These are phyloP conservation scores for Anser cygnoides DNA, from an alignment of 2,113 vertebrate species.

Conservation along the genomic window DNA sequence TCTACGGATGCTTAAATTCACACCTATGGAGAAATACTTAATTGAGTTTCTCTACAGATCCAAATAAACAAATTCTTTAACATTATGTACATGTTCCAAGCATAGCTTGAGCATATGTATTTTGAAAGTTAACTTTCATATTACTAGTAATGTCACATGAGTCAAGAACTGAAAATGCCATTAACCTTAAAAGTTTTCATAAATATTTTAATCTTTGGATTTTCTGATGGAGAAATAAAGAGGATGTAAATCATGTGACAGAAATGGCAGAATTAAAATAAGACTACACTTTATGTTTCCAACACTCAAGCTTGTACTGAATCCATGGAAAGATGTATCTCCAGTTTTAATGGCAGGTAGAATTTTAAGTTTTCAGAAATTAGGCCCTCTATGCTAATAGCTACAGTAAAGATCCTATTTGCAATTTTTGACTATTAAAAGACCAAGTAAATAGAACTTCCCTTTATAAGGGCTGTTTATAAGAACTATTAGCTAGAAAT, in stretches of 20 bases:
- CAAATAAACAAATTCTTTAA: neutral
- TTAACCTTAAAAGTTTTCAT: neutral
- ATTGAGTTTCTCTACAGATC: neutral
- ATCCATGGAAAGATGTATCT: neutral
- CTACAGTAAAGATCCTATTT: neutral
- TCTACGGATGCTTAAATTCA: neutral
- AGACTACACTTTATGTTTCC: neutral
- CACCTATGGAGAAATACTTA: neutral
- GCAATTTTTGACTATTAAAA: neutral
- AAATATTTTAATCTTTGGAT: conserved; percentile 10
- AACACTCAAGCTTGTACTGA: neutral
- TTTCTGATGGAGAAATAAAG: conserved; percentile 4
- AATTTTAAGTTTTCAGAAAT: neutral
- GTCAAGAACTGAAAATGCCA: neutral
- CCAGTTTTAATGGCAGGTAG: neutral
- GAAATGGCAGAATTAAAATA: conserved; percentile 6
- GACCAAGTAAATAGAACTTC: neutral
- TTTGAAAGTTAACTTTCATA: conserved; percentile 20
- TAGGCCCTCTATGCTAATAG: neutral
- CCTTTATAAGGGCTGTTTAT: neutral
- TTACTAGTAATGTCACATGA: neutral
- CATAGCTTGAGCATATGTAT: neutral
- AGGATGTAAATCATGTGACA: neutral
- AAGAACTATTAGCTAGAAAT: conserved; percentile 1
- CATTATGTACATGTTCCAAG: neutral